Evolutionary conservation across 2,888 invertebrate genomes (phyloP).

Genomic region (Muscina levida): DNA sequence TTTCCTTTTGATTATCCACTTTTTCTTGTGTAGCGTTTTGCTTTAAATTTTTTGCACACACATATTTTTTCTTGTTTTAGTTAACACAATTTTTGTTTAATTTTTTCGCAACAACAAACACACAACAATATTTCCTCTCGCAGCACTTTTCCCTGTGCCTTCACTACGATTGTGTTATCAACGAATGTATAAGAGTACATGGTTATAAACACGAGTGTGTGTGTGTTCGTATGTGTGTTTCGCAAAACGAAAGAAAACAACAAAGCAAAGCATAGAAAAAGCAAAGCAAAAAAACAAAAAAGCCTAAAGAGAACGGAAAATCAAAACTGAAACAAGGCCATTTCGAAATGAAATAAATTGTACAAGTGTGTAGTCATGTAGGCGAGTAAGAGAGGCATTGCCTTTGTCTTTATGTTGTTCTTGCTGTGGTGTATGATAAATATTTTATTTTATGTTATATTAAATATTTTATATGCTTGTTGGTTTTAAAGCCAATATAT

Average conservation of each 20-base stretch:
- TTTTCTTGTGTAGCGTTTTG: too few relatives aligned
- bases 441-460: not conserved
- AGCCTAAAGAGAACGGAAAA: conserved; percentile 27
- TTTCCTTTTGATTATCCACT: too few relatives aligned
- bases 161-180: too few relatives aligned
- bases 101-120: too few relatives aligned
- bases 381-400: not conserved
- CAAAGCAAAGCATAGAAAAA: not conserved
- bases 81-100: too few relatives aligned
- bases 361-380: conserved; percentile 8
- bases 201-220: too few relatives aligned
- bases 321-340: conserved; percentile 34
- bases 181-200: too few relatives aligned
- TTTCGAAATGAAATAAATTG: not conserved
- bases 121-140: too few relatives aligned
- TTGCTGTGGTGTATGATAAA: conserved; percentile 1
- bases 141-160: too few relatives aligned
- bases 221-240: not conserved
- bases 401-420: not conserved
- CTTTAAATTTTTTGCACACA: too few relatives aligned
- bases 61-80: too few relatives aligned
- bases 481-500: too few relatives aligned
- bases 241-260: not conserved
- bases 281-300: not conserved
- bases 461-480: not conserved